These are phyloP conservation scores for Clavelina lepadiformis DNA, from an alignment of 23 tunicate species.

Conservation along the genomic window DNA sequence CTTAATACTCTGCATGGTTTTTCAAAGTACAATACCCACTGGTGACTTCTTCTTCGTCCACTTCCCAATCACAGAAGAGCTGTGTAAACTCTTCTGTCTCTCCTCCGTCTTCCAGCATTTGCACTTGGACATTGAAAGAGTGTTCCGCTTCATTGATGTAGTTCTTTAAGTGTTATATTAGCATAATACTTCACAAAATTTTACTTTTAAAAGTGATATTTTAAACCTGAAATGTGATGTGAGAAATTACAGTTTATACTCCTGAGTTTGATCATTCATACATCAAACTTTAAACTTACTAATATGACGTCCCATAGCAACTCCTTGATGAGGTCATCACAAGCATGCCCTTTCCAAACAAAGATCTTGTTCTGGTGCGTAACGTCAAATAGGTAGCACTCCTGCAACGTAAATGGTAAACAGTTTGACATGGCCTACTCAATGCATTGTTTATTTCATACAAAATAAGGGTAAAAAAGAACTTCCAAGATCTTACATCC, in stretches of 20 bases:
- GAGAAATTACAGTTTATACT: no score
- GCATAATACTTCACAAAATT: no score
- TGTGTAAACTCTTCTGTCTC: slow-evolving; percentile 29
- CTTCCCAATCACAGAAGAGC: slow-evolving; percentile 20
- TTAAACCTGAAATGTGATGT: no score
- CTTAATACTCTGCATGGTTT: no score
- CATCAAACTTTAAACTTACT: no score
- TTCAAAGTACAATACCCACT: no score
- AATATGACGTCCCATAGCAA: neutral
- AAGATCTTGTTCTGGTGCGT: neutral
- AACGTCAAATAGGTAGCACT: slow-evolving; percentile 14
- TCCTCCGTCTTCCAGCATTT: slow-evolving; percentile 20
- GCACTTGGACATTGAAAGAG: slow-evolving; percentile 7
- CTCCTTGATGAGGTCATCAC: neutral
- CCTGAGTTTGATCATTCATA: no score
- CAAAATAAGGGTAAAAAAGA: no score
- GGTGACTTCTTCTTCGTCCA: no score
- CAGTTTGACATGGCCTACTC: no score
- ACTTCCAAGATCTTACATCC: slow-evolving; percentile 30
- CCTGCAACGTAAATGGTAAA: neutral
- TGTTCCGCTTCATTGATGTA: slow-evolving; percentile 16
- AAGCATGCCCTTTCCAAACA: slow-evolving; percentile 13
- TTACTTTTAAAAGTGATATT: no score
- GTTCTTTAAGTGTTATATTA: slow-evolving; percentile 3
- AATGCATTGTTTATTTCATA: no score